Percentiles rank a stretch among this genome's conserved stretches.
These are phyloP conservation scores for Sparidentex hasta DNA, from an alignment of 2,797 vertebrate species.

Conservation along the genomic window DNA sequence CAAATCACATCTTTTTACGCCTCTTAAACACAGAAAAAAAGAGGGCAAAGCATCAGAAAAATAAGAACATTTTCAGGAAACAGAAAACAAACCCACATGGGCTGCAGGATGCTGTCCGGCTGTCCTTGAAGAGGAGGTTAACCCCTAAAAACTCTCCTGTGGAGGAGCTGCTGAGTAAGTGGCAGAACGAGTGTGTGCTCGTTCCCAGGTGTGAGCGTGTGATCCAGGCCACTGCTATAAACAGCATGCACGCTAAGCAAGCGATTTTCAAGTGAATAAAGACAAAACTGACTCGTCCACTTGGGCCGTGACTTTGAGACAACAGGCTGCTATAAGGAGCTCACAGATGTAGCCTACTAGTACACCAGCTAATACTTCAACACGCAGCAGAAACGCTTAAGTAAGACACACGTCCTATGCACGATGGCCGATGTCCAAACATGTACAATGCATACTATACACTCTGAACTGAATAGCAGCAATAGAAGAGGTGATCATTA, in stretches of 20 bases:
- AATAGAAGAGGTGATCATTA: slow-evolving; percentile 26
- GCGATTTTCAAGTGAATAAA: slow-evolving; percentile 32
- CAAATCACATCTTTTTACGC: not conserved
- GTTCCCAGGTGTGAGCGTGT: slow-evolving; percentile 43
- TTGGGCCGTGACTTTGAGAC: slow-evolving; percentile 27
- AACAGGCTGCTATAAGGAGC: slow-evolving; percentile 1
- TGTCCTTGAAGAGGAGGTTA: slow-evolving; percentile 43
- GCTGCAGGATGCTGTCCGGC: slow-evolving; percentile 5
- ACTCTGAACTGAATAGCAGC: slow-evolving; percentile 5
- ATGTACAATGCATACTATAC: not conserved
- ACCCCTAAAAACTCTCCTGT: slow-evolving; percentile 16
- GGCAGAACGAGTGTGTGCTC: slow-evolving; percentile 15
- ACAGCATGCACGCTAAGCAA: slow-evolving; percentile 41
- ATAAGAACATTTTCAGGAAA: not conserved
- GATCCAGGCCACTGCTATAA: slow-evolving; percentile 48
- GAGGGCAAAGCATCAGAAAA: not conserved
- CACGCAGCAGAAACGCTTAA: slow-evolving; percentile 7
- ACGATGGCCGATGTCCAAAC: not conserved
- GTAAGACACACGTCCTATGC: not conserved
- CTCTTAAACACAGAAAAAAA: not conserved
- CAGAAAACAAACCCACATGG: not conserved
- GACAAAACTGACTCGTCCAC: slow-evolving; percentile 20
- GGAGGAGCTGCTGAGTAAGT: slow-evolving; percentile 12
- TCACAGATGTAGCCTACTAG: not conserved
- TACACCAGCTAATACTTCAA: not conserved